Percentiles rank a stretch among this genome's conserved stretches.
phyloP scores from a whole-genome alignment of 2,888 invertebrate species.

The Prenolepis imparis region DNA sequence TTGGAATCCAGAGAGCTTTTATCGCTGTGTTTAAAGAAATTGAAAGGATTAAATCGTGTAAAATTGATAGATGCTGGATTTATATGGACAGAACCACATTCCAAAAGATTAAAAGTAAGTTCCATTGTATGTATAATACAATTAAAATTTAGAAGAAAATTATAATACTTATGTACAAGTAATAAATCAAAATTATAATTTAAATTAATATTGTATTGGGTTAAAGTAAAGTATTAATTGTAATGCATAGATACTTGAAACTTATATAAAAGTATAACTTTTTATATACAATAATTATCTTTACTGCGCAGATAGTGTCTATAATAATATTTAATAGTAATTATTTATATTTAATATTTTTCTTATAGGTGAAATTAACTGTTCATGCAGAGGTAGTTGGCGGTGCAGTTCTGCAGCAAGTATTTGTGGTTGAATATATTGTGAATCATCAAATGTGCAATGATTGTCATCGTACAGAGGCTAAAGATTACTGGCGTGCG shows the following conservation, averaged over 20 bases:
- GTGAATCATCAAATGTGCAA: slow-evolving; percentile 98
- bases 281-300: not conserved
- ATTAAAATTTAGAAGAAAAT: not conserved
- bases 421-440: slow-evolving; percentile 97
- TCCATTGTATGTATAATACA: not conserved
- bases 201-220: not conserved
- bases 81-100: slow-evolving; percentile 99
- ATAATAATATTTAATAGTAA: not conserved
- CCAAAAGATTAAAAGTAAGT: slow-evolving; percentile 96
- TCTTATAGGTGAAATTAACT: slow-evolving; percentile 92
- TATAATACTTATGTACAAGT: not conserved
- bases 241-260: not conserved
- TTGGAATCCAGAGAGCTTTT: slow-evolving; percentile 97
- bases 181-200: not conserved
- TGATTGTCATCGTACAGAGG: slow-evolving; percentile 98
- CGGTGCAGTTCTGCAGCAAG: slow-evolving; percentile 96
- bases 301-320: not conserved
- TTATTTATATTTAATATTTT: not conserved
- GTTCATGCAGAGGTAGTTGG: slow-evolving; percentile 98
- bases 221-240: not conserved
- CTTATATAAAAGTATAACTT: not conserved
- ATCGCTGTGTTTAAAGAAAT: slow-evolving; percentile 95
- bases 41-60: slow-evolving; percentile 95
- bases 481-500: slow-evolving; percentile 99
- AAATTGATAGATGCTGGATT: slow-evolving; percentile 98